phyloP scores from a whole-genome alignment of 2,888 invertebrate species.

The Hydrotaea diabolus region DNA sequence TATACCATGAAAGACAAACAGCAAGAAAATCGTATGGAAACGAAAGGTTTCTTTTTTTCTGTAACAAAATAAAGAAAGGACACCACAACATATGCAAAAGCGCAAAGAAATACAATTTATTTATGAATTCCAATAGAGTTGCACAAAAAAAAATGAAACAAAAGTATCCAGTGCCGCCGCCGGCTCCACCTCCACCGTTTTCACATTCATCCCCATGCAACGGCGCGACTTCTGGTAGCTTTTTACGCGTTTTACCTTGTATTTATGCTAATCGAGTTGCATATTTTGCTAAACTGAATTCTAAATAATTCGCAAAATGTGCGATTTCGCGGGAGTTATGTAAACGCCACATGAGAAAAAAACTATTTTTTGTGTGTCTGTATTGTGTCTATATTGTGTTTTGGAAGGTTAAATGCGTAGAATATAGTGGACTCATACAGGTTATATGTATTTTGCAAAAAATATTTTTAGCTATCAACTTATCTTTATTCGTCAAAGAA shows the following conservation, averaged over 20 bases:
- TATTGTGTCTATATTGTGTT: no score
- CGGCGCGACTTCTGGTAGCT: not conserved
- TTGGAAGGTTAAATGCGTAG: not conserved
- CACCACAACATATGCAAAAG: not conserved
- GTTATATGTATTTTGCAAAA: no score
- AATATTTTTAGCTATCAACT: no score
- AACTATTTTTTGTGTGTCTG: conserved; percentile 7
- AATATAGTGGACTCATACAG: not conserved
- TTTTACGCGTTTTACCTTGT: conserved; percentile 43
- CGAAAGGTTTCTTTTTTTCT: not conserved
- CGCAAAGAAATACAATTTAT: conserved; percentile 37
- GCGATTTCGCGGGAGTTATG: conserved; percentile 46
- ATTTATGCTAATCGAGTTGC: conserved; percentile 54
- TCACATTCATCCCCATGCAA: conserved; percentile 9
- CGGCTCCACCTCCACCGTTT: not conserved
- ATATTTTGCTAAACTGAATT: not conserved
- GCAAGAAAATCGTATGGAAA: not conserved
- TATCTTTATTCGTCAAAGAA: no score
- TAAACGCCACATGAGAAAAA: conserved; percentile 14
- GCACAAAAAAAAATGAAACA: conserved; percentile 15
- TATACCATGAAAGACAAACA: not conserved
- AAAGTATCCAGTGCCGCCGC: not conserved
- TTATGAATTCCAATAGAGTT: conserved; percentile 59
- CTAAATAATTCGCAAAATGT: conserved; percentile 44
- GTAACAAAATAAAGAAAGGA: conserved; percentile 37